Evolutionary conservation across 2,888 invertebrate species (phyloP), one percentile per base, ranked within the genome.

Genomic region (Eilema caniola): DNA sequence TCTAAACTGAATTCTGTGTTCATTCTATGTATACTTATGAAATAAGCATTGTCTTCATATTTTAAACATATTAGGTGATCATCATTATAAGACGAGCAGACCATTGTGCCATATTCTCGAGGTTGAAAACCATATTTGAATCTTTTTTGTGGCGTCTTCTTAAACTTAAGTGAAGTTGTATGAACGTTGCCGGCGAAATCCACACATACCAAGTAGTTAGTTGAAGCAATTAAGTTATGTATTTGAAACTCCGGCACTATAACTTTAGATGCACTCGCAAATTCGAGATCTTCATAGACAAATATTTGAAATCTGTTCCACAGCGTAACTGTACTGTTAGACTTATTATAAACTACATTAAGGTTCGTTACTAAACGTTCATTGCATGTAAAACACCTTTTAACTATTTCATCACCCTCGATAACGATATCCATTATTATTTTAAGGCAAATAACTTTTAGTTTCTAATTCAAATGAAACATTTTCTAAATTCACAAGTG

Each of bases 221-320:
- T 86, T 1, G 86, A 83, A 41, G 87, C 64, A 25, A 92, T 69
- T 11, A 94, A 61, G 41, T 84, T 72, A 8, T 82, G 72, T 67
- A 93, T 85, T 76, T 86, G 85, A 65, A 91, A 94, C 60, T 89
- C 90, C 0, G 92, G 90, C 14, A 81, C 73, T 31, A 92, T 81
- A 67, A 78, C 75, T 76, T 87, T 86, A 20, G 83, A 78, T 11
- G 77, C 67, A 66, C 67, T 77, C 20, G 88, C 82, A 24, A 93
- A 88, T 64, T 89, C 83, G 0, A 83, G 68, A 53, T 88, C 83
- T 72, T 91, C 88, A 71, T 92, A 93, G 10, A 93, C 67, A 62
- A 92, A 91, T 82, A 95, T 88, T 88, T 94, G 93, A 82, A 89
- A 92, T 78, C 88, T 92, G 83, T 94, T 94, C 94, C 94, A 95